Conservation (phyloP, 2,113 vertebrate species). For the Microtus richardsoni region DNA sequence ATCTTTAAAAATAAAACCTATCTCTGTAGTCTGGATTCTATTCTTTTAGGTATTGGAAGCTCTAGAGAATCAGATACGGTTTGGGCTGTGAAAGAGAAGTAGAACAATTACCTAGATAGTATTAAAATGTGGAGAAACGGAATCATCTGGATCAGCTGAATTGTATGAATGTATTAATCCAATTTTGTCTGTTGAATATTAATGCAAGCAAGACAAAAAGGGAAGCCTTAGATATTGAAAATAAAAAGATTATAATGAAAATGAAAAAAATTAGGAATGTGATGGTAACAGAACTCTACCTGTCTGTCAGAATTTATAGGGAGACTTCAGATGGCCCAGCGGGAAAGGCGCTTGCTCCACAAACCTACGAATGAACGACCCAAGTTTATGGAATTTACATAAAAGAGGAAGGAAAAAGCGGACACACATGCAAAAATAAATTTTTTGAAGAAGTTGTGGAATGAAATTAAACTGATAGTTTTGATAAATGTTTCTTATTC, state of each 20-base stretch:
- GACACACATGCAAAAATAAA: not conserved
- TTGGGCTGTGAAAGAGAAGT: not conserved
- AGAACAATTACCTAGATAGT: not conserved
- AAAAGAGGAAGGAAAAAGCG: not conserved
- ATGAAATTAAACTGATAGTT: not conserved
- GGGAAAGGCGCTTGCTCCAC: not conserved
- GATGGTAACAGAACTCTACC: not conserved
- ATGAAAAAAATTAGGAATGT: not conserved
- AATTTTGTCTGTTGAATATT: not conserved
- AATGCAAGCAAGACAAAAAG: not conserved
- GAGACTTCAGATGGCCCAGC: not conserved
- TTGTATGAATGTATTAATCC: not conserved
- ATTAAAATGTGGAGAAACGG: not conserved
- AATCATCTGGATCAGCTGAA: not conserved
- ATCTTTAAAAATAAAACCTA: not conserved
- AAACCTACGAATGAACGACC: not conserved
- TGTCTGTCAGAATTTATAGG: not conserved
- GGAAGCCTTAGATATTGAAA: not conserved
- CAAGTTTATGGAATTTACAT: not conserved
- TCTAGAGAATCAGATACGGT: not conserved
- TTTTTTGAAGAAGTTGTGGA: not conserved
- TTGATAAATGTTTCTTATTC: not conserved
- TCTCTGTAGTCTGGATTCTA: not conserved
- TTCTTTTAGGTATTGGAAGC: not conserved
- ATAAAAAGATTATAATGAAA: not conserved